Evolutionary conservation across 2,797 vertebrate genomes (phyloP).

Genomic region (Diceros bicornis): DNA sequence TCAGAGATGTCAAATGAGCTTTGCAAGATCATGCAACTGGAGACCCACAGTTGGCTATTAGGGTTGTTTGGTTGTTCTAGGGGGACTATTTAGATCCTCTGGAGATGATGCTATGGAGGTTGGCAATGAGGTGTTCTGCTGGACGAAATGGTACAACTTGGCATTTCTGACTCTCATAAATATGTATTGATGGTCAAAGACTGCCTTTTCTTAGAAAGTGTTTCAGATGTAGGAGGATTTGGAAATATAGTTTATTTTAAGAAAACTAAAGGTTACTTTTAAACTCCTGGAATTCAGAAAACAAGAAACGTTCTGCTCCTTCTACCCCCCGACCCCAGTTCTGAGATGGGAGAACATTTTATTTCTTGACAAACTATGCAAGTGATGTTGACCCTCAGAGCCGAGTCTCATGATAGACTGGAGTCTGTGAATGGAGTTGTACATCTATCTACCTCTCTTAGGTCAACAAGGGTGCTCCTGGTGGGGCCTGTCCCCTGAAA

Average conservation of each 20-base stretch:
- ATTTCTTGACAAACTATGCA: not conserved
- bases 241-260: not conserved
- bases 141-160: not conserved
- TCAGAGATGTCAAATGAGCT: not conserved
- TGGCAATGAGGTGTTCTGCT: not conserved
- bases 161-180: not conserved
- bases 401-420: not conserved
- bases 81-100: not conserved
- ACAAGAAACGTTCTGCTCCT: not conserved
- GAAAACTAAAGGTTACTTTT: not conserved
- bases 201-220: not conserved
- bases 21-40: not conserved
- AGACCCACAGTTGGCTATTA: not conserved
- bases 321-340: fast-evolving
- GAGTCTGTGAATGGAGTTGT: not conserved
- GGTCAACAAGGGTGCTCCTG: not conserved
- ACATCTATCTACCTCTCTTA: not conserved
- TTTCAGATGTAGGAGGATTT: not conserved
- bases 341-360: not conserved
- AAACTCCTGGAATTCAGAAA: conserved; percentile 55
- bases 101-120: not conserved
- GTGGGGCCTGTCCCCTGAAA: not conserved
- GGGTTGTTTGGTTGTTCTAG: not conserved
- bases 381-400: not conserved
- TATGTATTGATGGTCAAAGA: not conserved